Evolutionary conservation across 2,797 vertebrate species (phyloP), one percentile per base, ranked within the genome.

Genomic region (Leuciscus waleckii): DNA sequence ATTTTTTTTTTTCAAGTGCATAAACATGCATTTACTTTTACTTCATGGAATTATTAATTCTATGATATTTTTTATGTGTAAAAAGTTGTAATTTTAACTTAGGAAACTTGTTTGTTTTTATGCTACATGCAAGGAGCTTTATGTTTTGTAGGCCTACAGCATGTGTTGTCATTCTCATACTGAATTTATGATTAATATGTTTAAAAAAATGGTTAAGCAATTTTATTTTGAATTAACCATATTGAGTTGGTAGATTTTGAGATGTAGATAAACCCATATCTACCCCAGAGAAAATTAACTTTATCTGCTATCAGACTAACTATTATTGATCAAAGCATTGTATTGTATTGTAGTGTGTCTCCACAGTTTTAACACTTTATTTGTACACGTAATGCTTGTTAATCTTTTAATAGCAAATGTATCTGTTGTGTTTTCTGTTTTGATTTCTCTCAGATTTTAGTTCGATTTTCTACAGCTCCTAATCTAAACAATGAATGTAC

Each of bases 361-460:
- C 10, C 58, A n/a, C 11, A 1, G 14, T 26, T 43, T 71, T 0
- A 71, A n/a, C n/a, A 26, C 13, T 26, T n/a, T 41, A 13, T 70
- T 14, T 13, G 37, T 39, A 39, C 37, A 56, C 32, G 54, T 17
- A 26, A 51, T 17, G 8, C 8, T 77, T 79, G 73, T 61, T 43
- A 58, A 68, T 73, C 3, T 71, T 81, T 79, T 73, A 29, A 82
- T 87, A 26, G 79, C 35, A 61, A 37, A 70, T n/a, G 32, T 67
- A 71, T 63, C 26, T 80, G 68, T 65, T 17, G 46, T 86, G 41
- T 74, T 32, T n/a, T 54, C 51, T 61, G 10, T 69, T 82, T 86
- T 29, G 5, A 14, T 29, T 29, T 63, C 58, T 29, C n/a, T 63
- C n/a, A 61, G n/a, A 29, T 63, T 63, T 14, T 63, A 7, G 26